phyloP scores from a whole-genome alignment of 1,140 invertebrate genomes.

The Trichogramma pretiosum region DNA sequence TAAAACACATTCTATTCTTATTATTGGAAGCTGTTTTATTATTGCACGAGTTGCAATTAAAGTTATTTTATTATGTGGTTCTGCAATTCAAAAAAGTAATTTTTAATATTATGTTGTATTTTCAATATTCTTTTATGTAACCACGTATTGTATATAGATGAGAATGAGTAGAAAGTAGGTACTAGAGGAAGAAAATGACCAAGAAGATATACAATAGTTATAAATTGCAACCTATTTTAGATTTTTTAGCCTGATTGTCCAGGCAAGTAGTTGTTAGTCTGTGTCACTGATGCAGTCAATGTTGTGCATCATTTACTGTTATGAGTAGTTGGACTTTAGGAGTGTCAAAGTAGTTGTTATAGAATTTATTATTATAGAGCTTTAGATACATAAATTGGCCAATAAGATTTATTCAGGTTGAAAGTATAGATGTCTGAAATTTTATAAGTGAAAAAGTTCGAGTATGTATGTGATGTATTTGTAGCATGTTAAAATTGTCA shows the following conservation, averaged over 20 bases:
- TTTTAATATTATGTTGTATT: conserved; percentile 8
- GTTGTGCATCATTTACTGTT: conserved; percentile 8
- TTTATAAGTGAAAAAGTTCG: conserved; percentile 6
- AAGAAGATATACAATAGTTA: conserved; percentile 8
- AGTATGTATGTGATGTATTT: conserved; percentile 5
- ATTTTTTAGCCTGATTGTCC: conserved; percentile 13
- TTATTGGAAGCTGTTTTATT: conserved; percentile 2
- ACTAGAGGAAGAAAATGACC: conserved; percentile 10
- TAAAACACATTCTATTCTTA: conserved; percentile 7
- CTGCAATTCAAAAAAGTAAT: conserved; percentile 15
- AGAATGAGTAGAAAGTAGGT: conserved; percentile 9
- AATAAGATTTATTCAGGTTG: conserved; percentile 12
- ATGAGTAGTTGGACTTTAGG: conserved; percentile 7
- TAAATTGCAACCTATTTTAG: conserved; percentile 15
- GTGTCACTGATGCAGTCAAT: conserved; percentile 15
- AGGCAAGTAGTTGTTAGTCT: conserved; percentile 17
- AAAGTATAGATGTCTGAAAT: conserved; percentile 12
- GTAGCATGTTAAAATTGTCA: conserved; percentile 8
- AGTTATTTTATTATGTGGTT: conserved; percentile 16
- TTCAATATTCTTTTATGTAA: conserved; percentile 13
- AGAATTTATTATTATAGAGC: conserved; percentile 8
- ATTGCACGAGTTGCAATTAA: conserved; percentile 11
- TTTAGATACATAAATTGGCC: conserved; percentile 15
- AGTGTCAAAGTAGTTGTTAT: conserved; percentile 16
- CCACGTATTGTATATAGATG: conserved; percentile 13